Conservation (phyloP, 2,113 vertebrate species). For the Mesoclemmys tuberculata region DNA sequence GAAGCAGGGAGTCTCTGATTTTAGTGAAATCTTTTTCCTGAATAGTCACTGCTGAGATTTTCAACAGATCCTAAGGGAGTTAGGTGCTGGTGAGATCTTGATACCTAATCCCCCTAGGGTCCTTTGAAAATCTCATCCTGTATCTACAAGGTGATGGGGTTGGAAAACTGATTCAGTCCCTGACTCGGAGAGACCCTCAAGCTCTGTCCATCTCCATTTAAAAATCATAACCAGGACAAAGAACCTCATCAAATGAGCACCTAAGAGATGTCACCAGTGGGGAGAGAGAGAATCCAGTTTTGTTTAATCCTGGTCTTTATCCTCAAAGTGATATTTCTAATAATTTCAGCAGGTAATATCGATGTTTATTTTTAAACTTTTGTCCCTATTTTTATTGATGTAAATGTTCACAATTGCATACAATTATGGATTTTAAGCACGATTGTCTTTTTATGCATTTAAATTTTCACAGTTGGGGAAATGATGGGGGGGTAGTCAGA, state of each 20-base stretch:
- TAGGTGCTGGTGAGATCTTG: background rate
- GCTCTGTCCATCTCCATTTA: background rate
- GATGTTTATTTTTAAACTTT: too few relatives aligned
- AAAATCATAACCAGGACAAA: background rate
- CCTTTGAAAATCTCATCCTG: background rate
- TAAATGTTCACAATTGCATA: background rate
- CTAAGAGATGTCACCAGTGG: slow-evolving; percentile 14
- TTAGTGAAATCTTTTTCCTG: background rate
- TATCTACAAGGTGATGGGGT: background rate
- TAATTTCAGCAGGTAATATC: too few relatives aligned
- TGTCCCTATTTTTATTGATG: background rate
- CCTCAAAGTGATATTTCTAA: background rate
- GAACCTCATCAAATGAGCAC: background rate
- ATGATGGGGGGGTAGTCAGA: background rate
- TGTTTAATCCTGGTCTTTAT: background rate
- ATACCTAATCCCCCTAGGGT: background rate
- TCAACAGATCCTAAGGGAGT: background rate
- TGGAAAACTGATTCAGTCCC: background rate
- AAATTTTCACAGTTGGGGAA: background rate
- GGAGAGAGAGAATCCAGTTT: background rate
- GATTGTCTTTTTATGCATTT: background rate
- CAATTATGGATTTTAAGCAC: background rate
- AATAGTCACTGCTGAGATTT: background rate
- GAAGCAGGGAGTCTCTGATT: background rate
- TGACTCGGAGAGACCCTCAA: background rate